Evolutionary conservation across 2,113 vertebrate genomes (phyloP).

Genomic region (Willisornis vidua): DNA sequence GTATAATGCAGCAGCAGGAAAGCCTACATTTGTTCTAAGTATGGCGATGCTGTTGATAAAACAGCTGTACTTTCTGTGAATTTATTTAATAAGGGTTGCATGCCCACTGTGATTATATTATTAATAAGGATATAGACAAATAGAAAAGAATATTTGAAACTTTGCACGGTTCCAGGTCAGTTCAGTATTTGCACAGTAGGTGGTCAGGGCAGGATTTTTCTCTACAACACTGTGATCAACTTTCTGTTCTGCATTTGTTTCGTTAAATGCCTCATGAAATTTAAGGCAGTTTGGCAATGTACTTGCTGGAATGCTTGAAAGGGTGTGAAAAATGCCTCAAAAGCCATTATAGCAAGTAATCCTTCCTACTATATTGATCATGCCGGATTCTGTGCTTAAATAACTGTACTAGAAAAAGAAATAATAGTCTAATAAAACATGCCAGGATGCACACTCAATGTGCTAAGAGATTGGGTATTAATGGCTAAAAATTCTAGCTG

Average conservation of each 20-base stretch:
- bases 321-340: not conserved
- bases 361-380: not conserved
- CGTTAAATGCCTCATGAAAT: not conserved
- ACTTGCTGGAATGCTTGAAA: not conserved
- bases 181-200: not conserved
- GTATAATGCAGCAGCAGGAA: not conserved
- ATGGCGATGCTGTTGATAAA: not conserved
- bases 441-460: not conserved
- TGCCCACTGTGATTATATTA: not conserved
- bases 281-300: not conserved
- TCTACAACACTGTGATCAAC: not conserved
- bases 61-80: not conserved
- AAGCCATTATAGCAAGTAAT: not conserved
- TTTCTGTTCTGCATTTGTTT: slow-evolving; percentile 3
- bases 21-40: not conserved
- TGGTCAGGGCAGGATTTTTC: not conserved
- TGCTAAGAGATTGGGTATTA: not conserved
- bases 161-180: not conserved
- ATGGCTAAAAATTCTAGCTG: slow-evolving; percentile 17
- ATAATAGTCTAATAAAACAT: not conserved
- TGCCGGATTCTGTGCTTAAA: not conserved
- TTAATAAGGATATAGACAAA: not conserved
- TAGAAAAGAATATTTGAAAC: not conserved
- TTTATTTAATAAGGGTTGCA: not conserved
- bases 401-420: not conserved